These are phyloP conservation scores for Holacanthus passer DNA, from an alignment of 2,113 vertebrate species.

Conservation along the genomic window DNA sequence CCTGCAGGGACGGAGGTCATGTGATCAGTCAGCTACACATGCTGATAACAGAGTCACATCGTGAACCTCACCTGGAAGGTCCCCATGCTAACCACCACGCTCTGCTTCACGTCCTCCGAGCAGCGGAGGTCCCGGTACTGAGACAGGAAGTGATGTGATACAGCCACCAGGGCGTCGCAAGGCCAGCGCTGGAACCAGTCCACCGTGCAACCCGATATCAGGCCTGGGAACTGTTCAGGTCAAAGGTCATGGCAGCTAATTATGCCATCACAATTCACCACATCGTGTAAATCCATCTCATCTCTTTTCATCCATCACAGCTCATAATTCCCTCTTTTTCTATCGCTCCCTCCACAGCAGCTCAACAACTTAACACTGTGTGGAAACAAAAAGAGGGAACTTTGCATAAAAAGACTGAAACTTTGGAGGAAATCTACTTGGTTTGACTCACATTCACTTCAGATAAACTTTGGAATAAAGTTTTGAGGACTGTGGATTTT, in stretches of 20 bases:
- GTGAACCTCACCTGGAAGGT: slow-evolving; percentile 80
- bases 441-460: too few species aligned
- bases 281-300: too few species aligned
- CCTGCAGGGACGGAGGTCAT: slow-evolving; percentile 45
- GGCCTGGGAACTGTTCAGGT: slow-evolving; percentile 85
- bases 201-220: slow-evolving; percentile 90
- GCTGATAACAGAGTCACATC: fast-evolving
- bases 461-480: too few species aligned
- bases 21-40: not conserved
- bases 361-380: too few species aligned
- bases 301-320: too few species aligned
- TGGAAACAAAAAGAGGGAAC: too few species aligned
- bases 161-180: slow-evolving; percentile 88
- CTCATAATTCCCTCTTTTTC: too few species aligned
- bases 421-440: too few species aligned
- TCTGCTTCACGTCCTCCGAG: slow-evolving; percentile 85
- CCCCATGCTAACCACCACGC: slow-evolving; percentile 87
- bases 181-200: slow-evolving; percentile 92
- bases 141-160: slow-evolving; percentile 87
- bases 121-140: slow-evolving; percentile 84
- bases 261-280: too few species aligned
- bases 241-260: slow-evolving; percentile 33
- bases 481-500: too few species aligned
- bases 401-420: too few species aligned
- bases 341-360: too few species aligned